phyloP scores from a whole-genome alignment of 2,113 vertebrate genomes.

The Callocephalon fimbriatum region DNA sequence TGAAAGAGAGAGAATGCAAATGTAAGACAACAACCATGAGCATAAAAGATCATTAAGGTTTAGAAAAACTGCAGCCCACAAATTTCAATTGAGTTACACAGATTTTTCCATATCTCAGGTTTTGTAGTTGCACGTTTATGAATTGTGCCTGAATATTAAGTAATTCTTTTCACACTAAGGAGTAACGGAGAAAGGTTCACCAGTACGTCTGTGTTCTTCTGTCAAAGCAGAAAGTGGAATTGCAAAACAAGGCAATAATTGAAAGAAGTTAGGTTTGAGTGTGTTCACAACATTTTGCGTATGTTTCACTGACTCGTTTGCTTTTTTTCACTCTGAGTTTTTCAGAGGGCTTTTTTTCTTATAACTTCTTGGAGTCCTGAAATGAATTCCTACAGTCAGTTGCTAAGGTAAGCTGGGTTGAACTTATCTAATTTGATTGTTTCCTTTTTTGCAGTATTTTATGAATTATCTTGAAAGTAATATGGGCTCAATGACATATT shows the following conservation, averaged over 20 bases:
- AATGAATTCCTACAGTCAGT: neutral
- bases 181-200: neutral
- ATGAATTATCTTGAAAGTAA: neutral
- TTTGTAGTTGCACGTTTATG: neutral
- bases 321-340: neutral
- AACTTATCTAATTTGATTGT: neutral
- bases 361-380: neutral
- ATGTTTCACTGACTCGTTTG: neutral
- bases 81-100: neutral
- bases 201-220: neutral
- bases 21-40: neutral
- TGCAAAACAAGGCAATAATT: neutral
- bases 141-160: neutral
- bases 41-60: neutral
- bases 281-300: neutral
- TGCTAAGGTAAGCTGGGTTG: neutral
- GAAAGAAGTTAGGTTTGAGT: neutral
- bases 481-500: neutral
- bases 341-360: neutral
- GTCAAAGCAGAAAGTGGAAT: neutral
- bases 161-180: neutral
- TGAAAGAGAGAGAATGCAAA: conserved; percentile 62
- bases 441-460: neutral
- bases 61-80: neutral
- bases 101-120: neutral